Base-by-base conservation (phyloP, 2,888 invertebrate species). In the Bursaphelenchus okinawaensis region DNA sequence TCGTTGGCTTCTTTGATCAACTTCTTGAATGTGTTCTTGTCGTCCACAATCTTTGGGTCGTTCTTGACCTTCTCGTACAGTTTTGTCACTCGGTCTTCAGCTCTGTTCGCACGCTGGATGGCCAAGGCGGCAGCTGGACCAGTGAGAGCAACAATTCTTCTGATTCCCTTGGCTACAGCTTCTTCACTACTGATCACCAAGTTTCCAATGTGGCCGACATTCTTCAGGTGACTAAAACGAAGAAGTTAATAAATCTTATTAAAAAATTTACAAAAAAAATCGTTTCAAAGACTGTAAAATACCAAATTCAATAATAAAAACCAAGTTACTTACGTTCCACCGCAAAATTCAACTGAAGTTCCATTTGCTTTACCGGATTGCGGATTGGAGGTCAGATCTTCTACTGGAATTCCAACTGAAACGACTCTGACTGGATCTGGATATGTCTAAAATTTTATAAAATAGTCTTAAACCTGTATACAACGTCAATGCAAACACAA, bases 341-440 rank as follows among this genome's bases (percentile, higher is more conserved):
- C 98, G 84, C 98, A 99, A 86, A 99, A 98, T 86, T 99, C 98
- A 7, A 99, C 91, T 1, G 96, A 94, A 0, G 94, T 94, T 66
- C 89, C 86, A 58, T 88, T 88, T 0, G 90, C 95, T 51, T 87
- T 88, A 22, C 88, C 87, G 23, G 90, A 88, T 62, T 90, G 88
- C 0, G 96, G 95, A 85, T 96, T 90, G 26, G 87, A 86, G 82
- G 93, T 90, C 52, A 98, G 86, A 54, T 91, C 87, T 75, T 94
- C 93, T 7, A 98, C 90, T 0, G 94, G 89, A 52, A 93, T 88
- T 22, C 96, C 98, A 75, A 98, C 89, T 26, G 93, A 91, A 52
- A 99, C 92, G 7, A 99, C 86, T 65, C 88, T 81, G 4, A 88
- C 87, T 7, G 96, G 93, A 86, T 98, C 96, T 0, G 96, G 96